Base-by-base conservation (phyloP, 2,797 vertebrate genomes). In the Pygocentrus nattereri region DNA sequence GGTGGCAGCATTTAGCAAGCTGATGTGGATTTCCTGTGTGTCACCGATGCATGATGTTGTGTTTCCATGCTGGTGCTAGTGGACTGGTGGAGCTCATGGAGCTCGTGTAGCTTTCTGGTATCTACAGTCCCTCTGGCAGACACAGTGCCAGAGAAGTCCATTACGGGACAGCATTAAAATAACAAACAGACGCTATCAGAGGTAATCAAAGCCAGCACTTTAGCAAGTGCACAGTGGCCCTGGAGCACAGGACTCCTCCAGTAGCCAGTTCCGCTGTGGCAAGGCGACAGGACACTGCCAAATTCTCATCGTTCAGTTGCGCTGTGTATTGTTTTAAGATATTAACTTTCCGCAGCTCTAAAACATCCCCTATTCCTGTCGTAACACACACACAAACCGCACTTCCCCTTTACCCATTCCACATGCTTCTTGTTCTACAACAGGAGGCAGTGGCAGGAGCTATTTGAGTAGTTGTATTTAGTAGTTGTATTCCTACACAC, bases 311-410 rank as follows among this genome's bases (percentile, higher is more conserved):
- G 88, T 85, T 87, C 70, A 18, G 80, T 85, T 89, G 81, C 80
- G 82, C 87, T 90, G 90, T 94, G 93, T 94, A 91, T 92, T 92
- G 85, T 94, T 93, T 89, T 88, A 91, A 91, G 87, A 92, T 94
- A 94, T 93, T 93, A 93, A 91, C 91, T 93, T 93, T 91, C 92
- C 89, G 85, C 82, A 77, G 87, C 88, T 89, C 88, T 88, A 84
- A 93, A 92, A 91, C 91, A 89, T 91, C 86, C 74, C 80, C 82
- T 84, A 80, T 85, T 80, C 85, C 81, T 80, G n/a, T 86, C 84
- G n/a, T 72, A 27, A 77, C 31, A 78, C 38, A 52, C 71, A 50
- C 23, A 56, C n/a, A 58, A 50, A 31, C 21, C 19, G n/a, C 68
- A 86, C 58, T 44, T 76, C 41, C 30, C 68, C n/a, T 67, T 84